Base-by-base conservation (phyloP, 2,113 vertebrate genomes). In the Taurulus bubalis region DNA sequence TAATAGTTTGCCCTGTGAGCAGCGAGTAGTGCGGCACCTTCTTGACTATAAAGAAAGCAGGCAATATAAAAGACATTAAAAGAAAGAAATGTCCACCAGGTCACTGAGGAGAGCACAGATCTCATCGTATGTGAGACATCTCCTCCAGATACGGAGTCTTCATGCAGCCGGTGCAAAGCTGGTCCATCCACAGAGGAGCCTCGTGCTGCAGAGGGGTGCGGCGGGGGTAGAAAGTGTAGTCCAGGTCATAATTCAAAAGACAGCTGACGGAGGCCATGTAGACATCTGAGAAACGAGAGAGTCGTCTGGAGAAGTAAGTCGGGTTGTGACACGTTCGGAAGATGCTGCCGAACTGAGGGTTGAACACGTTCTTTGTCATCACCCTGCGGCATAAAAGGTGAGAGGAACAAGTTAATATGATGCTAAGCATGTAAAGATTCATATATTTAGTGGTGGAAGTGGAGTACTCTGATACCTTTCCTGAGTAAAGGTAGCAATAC, bases 131-230 rank as follows among this genome's bases (percentile, higher is more conserved):
- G 73, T 93, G 93, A 20, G 96, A 93, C 95, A 96, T 96, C 62
- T 96, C 95, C 24, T 96, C 96, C 81, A 96, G 85, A 64, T 94
- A 94, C 3, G 96, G 96, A 0, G 95, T 96, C 83, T 96, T 96
- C 95, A 95, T 93, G 93, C 95, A 96, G 84, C 96, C 96, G 0
- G 96, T 96, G 91, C 96, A 96, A 0, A 96, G 96, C 86, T 96
- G 96, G 82, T 96, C 96, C 95, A 96, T 96, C 96, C 96, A 96
- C 68, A 96, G 94, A 0, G 96, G 96, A 0, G 96, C 95, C 85
- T 96, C 96, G 8, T 96, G 96, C 87, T 96, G 96, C 83, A 96
- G 90, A 4, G 95, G 96, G 0, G 96, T 96, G 53, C 96, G 95
- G 1, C 96, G 95, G 0, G 95, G 96, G 91, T 96, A 96, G 88